phyloP scores from a whole-genome alignment of 2,888 invertebrate species.

The Corythucha ciliata region DNA sequence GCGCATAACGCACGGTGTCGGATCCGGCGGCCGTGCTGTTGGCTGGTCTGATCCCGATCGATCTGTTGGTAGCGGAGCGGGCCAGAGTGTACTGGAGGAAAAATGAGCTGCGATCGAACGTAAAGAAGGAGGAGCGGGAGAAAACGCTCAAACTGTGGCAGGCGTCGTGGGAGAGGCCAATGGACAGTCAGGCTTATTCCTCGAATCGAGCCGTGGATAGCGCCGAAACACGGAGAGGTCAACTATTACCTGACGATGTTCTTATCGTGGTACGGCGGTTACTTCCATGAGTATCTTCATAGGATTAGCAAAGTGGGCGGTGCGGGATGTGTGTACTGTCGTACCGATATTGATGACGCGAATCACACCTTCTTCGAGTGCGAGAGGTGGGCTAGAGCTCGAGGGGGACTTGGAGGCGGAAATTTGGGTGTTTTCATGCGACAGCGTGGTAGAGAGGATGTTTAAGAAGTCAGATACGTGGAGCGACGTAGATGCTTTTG shows the following conservation, averaged over 20 bases:
- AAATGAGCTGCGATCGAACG: neutral
- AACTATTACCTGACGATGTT: constrained; percentile 33
- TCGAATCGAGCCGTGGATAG: constrained; percentile 28
- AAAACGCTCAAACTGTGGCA: constrained; percentile 27
- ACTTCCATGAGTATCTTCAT: constrained; percentile 30
- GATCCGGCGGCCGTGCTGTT: too few species aligned
- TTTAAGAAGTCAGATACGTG: too few species aligned
- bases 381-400: too few species aligned
- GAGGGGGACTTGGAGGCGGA: too few species aligned
- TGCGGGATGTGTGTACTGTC: too few species aligned
- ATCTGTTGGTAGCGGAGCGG: neutral
- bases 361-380: too few species aligned
- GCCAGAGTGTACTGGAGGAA: neutral
- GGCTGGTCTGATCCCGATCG: too few species aligned
- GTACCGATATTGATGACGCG: too few species aligned
- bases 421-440: too few species aligned
- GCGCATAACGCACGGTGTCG: constrained; percentile 7
- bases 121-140: constrained; percentile 2
- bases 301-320: too few species aligned
- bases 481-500: too few species aligned
- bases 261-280: constrained; percentile 32
- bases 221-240: constrained; percentile 22
- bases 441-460: too few species aligned
- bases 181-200: constrained; percentile 31
- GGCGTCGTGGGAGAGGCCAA: constrained; percentile 30